Percentiles rank a stretch among this genome's conserved stretches.
These are phyloP conservation scores for Kryptolebias ocellatus DNA, from an alignment of 2,797 vertebrate genomes.

Conservation along the genomic window DNA sequence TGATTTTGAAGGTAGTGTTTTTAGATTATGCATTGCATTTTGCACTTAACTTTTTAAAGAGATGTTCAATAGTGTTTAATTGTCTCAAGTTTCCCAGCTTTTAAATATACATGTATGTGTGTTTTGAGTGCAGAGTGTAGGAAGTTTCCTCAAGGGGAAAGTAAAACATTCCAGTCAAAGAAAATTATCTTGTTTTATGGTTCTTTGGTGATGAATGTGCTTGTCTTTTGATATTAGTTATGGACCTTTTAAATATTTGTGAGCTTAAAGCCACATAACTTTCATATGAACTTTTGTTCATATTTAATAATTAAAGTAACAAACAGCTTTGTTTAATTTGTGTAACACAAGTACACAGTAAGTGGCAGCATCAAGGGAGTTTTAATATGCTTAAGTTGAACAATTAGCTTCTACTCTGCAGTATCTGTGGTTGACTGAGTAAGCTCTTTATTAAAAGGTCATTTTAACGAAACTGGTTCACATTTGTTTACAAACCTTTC, in stretches of 20 bases:
- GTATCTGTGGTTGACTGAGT: constrained; percentile 32
- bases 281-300: constrained; percentile 16
- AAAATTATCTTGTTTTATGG: constrained; percentile 29
- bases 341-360: not conserved
- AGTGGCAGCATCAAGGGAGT: not conserved
- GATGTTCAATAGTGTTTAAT: constrained; percentile 46
- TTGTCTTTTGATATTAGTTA: constrained; percentile 46
- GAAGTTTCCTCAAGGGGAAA: constrained; percentile 20
- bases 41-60: constrained; percentile 44
- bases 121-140: constrained; percentile 54
- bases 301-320: constrained; percentile 34
- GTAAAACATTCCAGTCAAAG: constrained; percentile 62
- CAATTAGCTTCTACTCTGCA: too few relatives aligned
- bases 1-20: constrained; percentile 52
- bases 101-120: constrained; percentile 23
- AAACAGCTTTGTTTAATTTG: not conserved
- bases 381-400: too few relatives aligned
- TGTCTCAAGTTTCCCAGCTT: constrained; percentile 36
- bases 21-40: constrained; percentile 32
- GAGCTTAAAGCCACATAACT: constrained; percentile 4
- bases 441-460: constrained; percentile 43
- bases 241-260: constrained; percentile 46
- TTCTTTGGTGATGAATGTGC: constrained; percentile 32
- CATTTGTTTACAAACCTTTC: constrained; percentile 41
- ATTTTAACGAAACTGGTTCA: constrained; percentile 42